These are phyloP conservation scores for Dendropsophus ebraccatus DNA, from an alignment of 2,113 vertebrate genomes.

Conservation along the genomic window DNA sequence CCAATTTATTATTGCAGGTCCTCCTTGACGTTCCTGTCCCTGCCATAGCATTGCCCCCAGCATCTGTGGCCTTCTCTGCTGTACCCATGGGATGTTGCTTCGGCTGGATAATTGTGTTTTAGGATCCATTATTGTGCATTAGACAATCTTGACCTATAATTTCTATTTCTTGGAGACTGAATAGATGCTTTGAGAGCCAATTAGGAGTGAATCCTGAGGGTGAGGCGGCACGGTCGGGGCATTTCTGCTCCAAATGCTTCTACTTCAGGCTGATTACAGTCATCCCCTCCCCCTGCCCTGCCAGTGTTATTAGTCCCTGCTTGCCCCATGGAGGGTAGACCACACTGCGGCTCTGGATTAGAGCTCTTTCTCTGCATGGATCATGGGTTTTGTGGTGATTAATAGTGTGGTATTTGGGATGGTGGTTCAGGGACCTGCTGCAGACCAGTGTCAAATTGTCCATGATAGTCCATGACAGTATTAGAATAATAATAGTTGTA, in stretches of 20 bases:
- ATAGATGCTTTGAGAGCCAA: conserved; percentile 67
- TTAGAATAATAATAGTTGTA: too few species aligned
- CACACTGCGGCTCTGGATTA: not conserved
- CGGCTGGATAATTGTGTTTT: conserved; percentile 61
- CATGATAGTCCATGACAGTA: too few species aligned
- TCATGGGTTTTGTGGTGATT: not conserved
- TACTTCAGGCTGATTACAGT: conserved; percentile 69
- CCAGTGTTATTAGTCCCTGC: not conserved
- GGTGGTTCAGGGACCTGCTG: not conserved
- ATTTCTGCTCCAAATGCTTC: conserved; percentile 73
- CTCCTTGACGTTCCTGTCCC: too few species aligned
- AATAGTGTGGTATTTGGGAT: not conserved
- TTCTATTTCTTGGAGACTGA: conserved; percentile 65
- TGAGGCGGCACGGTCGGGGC: conserved; percentile 63
- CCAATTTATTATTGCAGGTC: too few species aligned
- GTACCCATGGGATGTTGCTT: not conserved
- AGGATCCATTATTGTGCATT: conserved; percentile 67
- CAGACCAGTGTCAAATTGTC: too few species aligned
- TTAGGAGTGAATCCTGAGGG: conserved; percentile 67
- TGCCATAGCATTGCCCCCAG: not conserved
- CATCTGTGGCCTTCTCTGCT: not conserved
- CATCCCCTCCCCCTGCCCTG: conserved; percentile 28
- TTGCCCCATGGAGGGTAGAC: not conserved
- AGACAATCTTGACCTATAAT: conserved; percentile 75
- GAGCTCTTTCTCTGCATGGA: not conserved